Conservation (phyloP, 2,113 vertebrate species). For the Pseudopodoces humilis region DNA sequence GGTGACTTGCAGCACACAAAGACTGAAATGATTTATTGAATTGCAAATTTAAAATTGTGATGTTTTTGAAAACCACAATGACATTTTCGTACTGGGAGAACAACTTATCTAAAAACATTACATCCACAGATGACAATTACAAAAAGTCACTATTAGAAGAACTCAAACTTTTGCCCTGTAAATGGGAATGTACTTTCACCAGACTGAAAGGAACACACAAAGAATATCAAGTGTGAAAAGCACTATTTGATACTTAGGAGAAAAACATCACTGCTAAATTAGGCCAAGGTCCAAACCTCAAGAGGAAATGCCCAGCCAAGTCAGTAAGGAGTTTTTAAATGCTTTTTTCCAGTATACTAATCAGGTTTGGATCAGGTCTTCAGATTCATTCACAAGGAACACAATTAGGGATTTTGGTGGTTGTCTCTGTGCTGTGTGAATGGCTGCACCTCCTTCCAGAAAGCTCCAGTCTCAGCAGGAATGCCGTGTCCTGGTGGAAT, state of each 20-base stretch:
- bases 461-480: neutral
- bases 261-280: neutral
- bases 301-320: neutral
- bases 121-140: neutral
- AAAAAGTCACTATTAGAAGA: neutral
- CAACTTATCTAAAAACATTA: neutral
- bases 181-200: neutral
- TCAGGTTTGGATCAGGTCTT: neutral
- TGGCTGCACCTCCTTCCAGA: neutral
- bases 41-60: neutral
- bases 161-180: neutral
- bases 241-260: neutral
- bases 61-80: neutral
- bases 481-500: rapidly evolving
- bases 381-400: neutral
- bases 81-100: neutral
- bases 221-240: neutral
- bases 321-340: neutral
- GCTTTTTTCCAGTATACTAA: neutral
- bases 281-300: neutral
- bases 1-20: neutral
- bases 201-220: neutral
- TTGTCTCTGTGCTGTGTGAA: neutral
- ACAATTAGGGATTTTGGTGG: neutral
- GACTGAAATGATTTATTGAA: neutral